Conservation (phyloP, 2,888 invertebrate species). For the Catonia carolina region DNA sequence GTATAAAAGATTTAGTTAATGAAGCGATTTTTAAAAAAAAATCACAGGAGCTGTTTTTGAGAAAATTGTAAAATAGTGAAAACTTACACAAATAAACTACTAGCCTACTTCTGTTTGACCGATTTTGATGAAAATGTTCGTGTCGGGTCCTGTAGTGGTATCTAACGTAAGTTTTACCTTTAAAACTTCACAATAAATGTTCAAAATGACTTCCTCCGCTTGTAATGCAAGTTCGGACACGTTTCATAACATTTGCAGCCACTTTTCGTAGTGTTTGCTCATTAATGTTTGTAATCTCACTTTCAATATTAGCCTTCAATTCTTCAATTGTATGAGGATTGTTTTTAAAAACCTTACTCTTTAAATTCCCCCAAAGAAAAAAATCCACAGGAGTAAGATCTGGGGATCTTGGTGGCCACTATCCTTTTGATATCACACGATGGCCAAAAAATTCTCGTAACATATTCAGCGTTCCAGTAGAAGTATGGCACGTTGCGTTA, state of each 20-base stretch:
- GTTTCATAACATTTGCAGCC: constrained; percentile 9
- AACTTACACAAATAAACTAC: no score
- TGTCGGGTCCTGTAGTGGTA: no score
- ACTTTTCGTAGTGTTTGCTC: constrained; percentile 9
- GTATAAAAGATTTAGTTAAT: no score
- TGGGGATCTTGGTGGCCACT: constrained; percentile 9
- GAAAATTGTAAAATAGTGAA: no score
- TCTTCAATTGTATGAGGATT: background rate
- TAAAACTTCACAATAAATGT: constrained; percentile 10
- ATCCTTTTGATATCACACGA: background rate
- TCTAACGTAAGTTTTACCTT: no score
- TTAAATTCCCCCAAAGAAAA: constrained; percentile 12
- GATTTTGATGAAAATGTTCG: no score
- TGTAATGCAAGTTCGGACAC: background rate
- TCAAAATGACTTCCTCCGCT: constrained; percentile 8
- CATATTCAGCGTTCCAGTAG: constrained; percentile 5
- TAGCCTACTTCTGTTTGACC: no score
- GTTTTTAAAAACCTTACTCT: constrained; percentile 8
- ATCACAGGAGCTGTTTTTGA: no score
- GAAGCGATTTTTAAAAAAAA: no score
- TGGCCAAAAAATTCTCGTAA: constrained; percentile 10
- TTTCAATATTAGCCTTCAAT: constrained; percentile 11
- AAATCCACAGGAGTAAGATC: constrained; percentile 6
- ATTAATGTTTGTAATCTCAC: constrained; percentile 3
- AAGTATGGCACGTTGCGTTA: background rate